Percentiles rank a stretch among this genome's conserved stretches.
Evolutionary conservation across 2,888 invertebrate genomes (phyloP).

Genomic region (Parapristionchus giblindavisi): DNA sequence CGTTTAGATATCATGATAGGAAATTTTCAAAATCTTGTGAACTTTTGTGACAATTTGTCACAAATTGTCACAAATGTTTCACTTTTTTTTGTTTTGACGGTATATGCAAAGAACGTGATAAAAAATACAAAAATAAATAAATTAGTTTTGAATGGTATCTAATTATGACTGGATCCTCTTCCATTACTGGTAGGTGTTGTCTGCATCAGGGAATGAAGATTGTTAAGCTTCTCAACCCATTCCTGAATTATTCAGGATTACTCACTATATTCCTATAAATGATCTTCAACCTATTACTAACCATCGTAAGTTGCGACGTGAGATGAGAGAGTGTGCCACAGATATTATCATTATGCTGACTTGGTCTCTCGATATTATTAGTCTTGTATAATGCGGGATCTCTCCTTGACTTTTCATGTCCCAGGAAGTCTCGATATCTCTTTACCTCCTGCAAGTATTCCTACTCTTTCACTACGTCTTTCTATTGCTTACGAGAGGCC

Average conservation of each 20-base stretch:
- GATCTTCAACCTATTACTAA: conserved; percentile 22
- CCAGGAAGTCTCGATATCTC: conserved; percentile 57
- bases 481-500: neutral
- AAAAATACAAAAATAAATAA: too few species aligned
- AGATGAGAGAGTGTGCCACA: conserved; percentile 54
- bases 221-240: conserved; percentile 55
- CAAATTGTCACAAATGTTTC: too few species aligned
- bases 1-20: too few species aligned
- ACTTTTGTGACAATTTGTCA: too few species aligned
- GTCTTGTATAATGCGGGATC: conserved; percentile 60
- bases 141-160: too few species aligned
- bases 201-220: conserved; percentile 44
- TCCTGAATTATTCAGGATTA: conserved; percentile 46
- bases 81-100: too few species aligned
- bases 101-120: too few species aligned
- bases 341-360: conserved; percentile 53
- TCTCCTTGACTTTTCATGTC: conserved; percentile 56
- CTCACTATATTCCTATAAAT: neutral
- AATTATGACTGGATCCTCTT: conserved; percentile 11
- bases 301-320: conserved; percentile 53
- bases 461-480: neutral
- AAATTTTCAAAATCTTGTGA: too few species aligned
- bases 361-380: conserved; percentile 47
- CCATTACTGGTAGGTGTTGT: conserved; percentile 49
- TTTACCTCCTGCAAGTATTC: conserved; percentile 49